Percentiles rank a stretch among this genome's conserved stretches.
Conservation (phyloP, 2,113 vertebrate species). For the Strigops habroptila region DNA sequence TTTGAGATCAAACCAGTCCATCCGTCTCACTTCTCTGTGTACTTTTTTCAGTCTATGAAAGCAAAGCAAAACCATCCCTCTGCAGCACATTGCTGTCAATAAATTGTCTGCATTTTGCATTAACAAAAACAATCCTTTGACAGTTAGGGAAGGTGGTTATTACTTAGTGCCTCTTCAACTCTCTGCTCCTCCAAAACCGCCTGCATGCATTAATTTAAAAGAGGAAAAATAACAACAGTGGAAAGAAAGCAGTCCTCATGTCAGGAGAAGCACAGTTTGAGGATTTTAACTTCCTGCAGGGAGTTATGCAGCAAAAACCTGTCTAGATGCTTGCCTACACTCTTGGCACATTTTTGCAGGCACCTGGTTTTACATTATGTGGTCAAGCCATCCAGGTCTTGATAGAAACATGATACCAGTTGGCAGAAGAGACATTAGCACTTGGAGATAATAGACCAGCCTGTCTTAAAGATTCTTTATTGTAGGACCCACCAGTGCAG, state of each 20-base stretch:
- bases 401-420: not conserved
- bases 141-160: conserved; percentile 13
- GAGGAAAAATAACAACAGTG: not conserved
- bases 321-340: not conserved
- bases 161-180: not conserved
- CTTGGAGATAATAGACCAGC: not conserved
- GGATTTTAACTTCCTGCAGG: not conserved
- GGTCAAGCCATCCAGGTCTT: not conserved
- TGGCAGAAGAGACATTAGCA: not conserved
- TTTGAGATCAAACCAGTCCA: conserved; percentile 14
- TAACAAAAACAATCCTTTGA: conserved; percentile 31
- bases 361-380: not conserved
- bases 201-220: not conserved
- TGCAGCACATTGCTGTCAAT: not conserved
- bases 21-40: not conserved
- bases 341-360: not conserved
- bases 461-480: not conserved
- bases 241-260: not conserved
- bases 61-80: not conserved
- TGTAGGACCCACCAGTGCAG: not conserved
- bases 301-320: not conserved
- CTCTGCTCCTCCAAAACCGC: not conserved
- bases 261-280: not conserved
- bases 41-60: not conserved
- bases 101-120: conserved; percentile 24